Evolutionary conservation across 2,797 vertebrate species (phyloP), one percentile per base, ranked within the genome.

Genomic region (Psittacula echo): DNA sequence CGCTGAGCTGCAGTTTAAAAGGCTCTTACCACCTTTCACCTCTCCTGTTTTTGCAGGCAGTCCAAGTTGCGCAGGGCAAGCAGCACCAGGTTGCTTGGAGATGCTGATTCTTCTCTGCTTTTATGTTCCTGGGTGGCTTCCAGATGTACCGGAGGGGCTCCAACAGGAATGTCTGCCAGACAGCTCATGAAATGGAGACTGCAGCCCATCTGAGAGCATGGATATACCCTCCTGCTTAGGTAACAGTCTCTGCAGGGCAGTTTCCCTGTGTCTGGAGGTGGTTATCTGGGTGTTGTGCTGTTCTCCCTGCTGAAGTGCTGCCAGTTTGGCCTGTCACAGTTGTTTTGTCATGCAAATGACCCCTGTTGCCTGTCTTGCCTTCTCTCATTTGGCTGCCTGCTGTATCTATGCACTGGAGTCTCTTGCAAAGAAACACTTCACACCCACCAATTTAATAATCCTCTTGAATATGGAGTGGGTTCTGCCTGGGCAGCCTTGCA

Each of bases 381-480:
- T 53, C 72, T 56, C 47, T 70, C 58, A 16, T 82, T 80, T 70
- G 73, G 50, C 82, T 84, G 39, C 51, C 44, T 86, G 80, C 42
- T 94, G 17, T 65, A 78, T 65, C 71, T 65, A 5, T 54, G 70
- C 73, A 75, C 87, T 76, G 72, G 47, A 77, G 47, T 18, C 30
- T 92, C 45, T 73, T 74, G 84, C 50, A 89, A 64, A 91, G 87
- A 87, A 96, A 74, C 39, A 37, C 70, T 91, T 85, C 82, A 74
- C 84, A 71, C 54, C 75, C 60, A 64, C 58, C 74, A 72, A 4
- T 75, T 95, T 86, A 90, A 94, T 78, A 88, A 96, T 91, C 53
- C 44, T 45, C 73, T 73, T 87, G 82, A 94, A 96, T 88, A 93
- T 88, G 89, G 85, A 96, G 85, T 85, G 64, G 67, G 64, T 85